Percentiles rank a stretch among this genome's conserved stretches.
These are phyloP conservation scores for Menura novaehollandiae DNA, from an alignment of 2,113 vertebrate species.

Conservation along the genomic window DNA sequence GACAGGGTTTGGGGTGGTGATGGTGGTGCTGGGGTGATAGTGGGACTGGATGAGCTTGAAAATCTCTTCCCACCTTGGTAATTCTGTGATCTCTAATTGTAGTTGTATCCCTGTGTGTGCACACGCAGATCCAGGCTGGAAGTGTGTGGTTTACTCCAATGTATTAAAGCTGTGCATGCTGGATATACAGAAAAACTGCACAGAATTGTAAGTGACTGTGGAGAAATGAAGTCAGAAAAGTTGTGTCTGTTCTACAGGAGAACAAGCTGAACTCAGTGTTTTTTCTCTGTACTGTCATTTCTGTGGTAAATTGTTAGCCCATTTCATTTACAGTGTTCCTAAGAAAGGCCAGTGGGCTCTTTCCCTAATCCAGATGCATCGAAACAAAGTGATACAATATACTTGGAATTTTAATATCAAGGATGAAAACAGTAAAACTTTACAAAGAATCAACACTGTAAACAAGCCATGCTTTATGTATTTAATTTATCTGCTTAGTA, in stretches of 20 bases:
- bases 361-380: background rate
- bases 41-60: rapidly evolving
- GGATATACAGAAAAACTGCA: background rate
- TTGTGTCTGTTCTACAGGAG: background rate
- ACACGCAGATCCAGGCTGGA: rapidly evolving
- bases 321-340: background rate
- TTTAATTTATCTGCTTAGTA: background rate
- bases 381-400: background rate
- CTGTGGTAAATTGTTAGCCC: background rate
- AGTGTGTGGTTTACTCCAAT: rapidly evolving
- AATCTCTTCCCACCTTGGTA: rapidly evolving
- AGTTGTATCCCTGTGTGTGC: background rate
- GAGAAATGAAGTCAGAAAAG: background rate
- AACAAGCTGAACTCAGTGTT: background rate
- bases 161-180: background rate
- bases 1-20: background rate
- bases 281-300: background rate
- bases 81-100: background rate
- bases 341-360: background rate
- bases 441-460: background rate
- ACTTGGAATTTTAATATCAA: constrained; percentile 3
- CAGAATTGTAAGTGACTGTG: background rate
- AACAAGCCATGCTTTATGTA: background rate
- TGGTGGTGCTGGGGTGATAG: background rate
- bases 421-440: background rate